Evolutionary conservation across 2,113 vertebrate genomes (phyloP), one percentile per base, ranked within the genome.

Genomic region (Miniopterus natalensis): DNA sequence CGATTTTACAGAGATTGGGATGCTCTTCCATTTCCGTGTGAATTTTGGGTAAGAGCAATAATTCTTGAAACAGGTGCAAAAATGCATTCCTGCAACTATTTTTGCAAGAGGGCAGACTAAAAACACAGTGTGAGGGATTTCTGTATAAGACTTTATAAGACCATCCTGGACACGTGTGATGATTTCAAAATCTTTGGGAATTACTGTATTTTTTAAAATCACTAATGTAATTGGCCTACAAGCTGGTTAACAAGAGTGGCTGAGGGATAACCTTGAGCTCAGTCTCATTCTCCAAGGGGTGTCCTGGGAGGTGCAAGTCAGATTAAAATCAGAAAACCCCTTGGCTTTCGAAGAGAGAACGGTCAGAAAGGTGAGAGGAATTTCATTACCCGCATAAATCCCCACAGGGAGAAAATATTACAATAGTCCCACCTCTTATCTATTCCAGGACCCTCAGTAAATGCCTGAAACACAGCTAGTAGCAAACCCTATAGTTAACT

Each of bases 1-100:
- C 23, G 45, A 12, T 80, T 66, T 93, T 75, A 83, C 2, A 92
- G 81, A 86, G 59, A 47, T 84, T 95, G 47, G 21, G 23, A 95
- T 40, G 13, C 8, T 84, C 8, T 94, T 68, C 47, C 91, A 92
- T 87, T 95, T 93, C 20, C 66, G 5, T 42, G 61, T 57, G 79
- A 94, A 95, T 89, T 94, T 55, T 25, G 15, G 18, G 3, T 45
- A 70, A 84, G 25, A 83, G 29, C 23, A 93, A 80, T 51, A 55
- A n/a, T 73, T 92, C 31, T 78, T 92, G 23, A 77, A 90, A 57
- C 31, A 94, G 63, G 29, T 65, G 13, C 2, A 66, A 65, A 71
- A 79, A 49, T 75, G 15, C 88, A 74, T 89, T 51, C 14, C 23
- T 42, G 31, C 3, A 42, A 63, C 9, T 84, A 23, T 14, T 89